A percentile compares a stretch with the other conserved stretches of the same genome.
These are phyloP conservation scores for Orthonyx spaldingii DNA, from an alignment of 2,113 vertebrate genomes.

Conservation along the genomic window DNA sequence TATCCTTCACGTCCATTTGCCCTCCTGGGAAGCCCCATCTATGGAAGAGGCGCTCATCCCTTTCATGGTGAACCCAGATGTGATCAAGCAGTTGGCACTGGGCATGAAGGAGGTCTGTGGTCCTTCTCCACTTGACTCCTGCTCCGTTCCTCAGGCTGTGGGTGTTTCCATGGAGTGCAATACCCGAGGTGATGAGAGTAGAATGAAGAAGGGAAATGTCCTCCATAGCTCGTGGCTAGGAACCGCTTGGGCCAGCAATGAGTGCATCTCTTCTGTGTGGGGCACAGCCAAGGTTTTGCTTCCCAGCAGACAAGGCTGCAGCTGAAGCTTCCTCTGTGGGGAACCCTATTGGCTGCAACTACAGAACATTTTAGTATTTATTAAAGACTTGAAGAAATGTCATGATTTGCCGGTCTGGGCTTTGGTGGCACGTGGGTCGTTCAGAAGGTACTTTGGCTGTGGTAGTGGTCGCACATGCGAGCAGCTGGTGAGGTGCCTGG, in stretches of 20 bases:
- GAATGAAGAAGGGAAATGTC: background rate
- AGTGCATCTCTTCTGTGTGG: background rate
- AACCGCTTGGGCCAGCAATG: fast-evolving
- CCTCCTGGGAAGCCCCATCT: background rate
- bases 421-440: background rate
- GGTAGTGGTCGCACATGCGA: fast-evolving
- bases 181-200: fast-evolving
- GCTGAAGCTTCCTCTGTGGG: background rate
- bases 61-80: fast-evolving
- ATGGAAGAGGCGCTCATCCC: background rate
- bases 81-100: background rate
- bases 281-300: fast-evolving
- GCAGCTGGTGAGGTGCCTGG: background rate
- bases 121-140: background rate
- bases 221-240: fast-evolving
- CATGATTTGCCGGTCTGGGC: background rate
- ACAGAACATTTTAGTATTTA: background rate
- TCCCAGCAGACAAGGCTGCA: background rate
- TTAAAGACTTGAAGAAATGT: background rate
- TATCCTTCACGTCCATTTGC: background rate
- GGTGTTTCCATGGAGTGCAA: background rate
- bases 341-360: background rate
- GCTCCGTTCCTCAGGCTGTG: background rate
- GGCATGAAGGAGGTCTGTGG: fast-evolving
- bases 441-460: background rate